Conservation (phyloP, 2,113 vertebrate genomes). For the Mastomys natalensis region DNA sequence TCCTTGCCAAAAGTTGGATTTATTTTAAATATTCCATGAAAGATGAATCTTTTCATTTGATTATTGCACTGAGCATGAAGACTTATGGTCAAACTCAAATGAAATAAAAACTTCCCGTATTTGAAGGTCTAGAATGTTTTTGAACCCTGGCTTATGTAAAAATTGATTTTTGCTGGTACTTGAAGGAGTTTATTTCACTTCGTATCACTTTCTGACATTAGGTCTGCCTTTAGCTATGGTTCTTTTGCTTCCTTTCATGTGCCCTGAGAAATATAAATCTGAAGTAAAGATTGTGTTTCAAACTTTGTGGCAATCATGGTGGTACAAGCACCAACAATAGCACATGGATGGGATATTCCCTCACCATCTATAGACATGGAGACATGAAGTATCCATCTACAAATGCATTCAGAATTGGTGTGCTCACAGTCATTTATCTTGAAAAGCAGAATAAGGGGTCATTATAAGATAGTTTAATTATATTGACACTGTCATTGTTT, state of each 20-base stretch:
- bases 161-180: neutral
- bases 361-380: neutral
- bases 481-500: neutral
- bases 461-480: slow-evolving; percentile 52
- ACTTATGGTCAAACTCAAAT: neutral
- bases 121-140: slow-evolving; percentile 31
- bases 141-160: neutral
- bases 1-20: neutral
- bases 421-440: slow-evolving; percentile 13
- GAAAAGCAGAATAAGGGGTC: slow-evolving; percentile 16
- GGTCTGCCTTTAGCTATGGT: neutral
- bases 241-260: neutral
- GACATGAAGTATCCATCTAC: neutral
- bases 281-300: neutral
- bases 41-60: slow-evolving; percentile 20
- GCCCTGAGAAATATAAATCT: neutral
- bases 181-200: neutral
- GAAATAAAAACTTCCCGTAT: neutral
- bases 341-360: neutral
- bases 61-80: neutral
- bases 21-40: neutral
- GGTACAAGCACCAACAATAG: neutral
- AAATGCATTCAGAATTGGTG: neutral
- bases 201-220: neutral
- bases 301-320: neutral